Conservation (phyloP, 2,113 vertebrate species). For the Piaya cayana region DNA sequence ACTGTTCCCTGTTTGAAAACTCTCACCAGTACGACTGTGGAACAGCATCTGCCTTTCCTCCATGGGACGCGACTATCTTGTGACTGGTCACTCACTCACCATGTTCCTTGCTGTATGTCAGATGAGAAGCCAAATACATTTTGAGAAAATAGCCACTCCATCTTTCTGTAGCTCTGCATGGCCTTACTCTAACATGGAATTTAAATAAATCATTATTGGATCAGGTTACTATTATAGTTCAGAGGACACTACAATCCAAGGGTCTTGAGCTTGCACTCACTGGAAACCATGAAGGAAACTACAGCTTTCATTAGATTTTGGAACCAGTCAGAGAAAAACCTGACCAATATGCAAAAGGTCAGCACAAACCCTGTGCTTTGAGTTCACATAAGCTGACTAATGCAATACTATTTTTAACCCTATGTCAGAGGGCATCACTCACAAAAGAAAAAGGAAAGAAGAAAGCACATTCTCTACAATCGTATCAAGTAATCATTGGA, state of each 20-base stretch:
- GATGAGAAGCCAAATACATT: background rate
- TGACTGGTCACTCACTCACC: background rate
- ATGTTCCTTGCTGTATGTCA: background rate
- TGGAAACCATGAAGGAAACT: background rate
- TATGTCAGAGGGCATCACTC: background rate
- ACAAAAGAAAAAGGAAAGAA: constrained; percentile 1
- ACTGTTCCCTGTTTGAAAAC: background rate
- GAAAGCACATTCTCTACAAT: background rate
- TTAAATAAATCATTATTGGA: background rate
- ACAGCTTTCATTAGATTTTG: background rate
- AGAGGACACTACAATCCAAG: background rate
- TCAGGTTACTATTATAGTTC: background rate
- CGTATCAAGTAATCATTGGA: background rate
- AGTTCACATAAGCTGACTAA: constrained; percentile 25
- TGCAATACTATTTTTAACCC: constrained; percentile 26
- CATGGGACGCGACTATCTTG: background rate
- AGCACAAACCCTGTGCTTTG: background rate
- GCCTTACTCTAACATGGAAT: background rate
- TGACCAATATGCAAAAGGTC: background rate
- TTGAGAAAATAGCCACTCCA: background rate
- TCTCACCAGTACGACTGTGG: background rate
- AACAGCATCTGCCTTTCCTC: background rate
- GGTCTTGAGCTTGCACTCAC: background rate
- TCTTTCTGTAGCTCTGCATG: background rate
- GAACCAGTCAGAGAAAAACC: background rate